phyloP scores from a whole-genome alignment of 2,113 vertebrate species.

The Hiodon tergisus region DNA sequence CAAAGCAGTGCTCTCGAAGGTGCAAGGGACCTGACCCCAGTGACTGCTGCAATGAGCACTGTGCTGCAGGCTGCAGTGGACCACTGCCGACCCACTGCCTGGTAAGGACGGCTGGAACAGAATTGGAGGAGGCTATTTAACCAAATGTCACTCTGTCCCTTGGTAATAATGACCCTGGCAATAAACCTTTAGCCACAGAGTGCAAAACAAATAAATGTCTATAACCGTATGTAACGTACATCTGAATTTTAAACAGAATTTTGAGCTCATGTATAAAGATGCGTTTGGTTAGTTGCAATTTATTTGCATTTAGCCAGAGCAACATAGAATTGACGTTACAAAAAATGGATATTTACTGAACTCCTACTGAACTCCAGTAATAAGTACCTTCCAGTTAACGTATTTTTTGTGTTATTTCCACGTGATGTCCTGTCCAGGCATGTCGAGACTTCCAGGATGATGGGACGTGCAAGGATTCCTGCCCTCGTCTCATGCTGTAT shows the following conservation, averaged over 20 bases:
- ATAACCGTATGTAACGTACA: too few relatives aligned
- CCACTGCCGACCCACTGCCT: slow-evolving; percentile 86
- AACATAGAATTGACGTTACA: too few relatives aligned
- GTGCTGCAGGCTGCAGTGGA: slow-evolving; percentile 88
- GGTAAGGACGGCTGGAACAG: slow-evolving; percentile 58
- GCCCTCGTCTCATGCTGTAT: slow-evolving; percentile 77
- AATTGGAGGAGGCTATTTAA: not conserved
- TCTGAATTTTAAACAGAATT: too few relatives aligned
- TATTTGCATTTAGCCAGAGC: too few relatives aligned
- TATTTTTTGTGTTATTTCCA: not conserved
- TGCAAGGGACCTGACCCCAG: slow-evolving; percentile 83
- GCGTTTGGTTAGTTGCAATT: too few relatives aligned
- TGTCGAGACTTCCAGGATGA: slow-evolving; percentile 87
- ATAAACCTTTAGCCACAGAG: too few relatives aligned
- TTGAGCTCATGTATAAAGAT: too few relatives aligned
- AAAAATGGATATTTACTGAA: too few relatives aligned
- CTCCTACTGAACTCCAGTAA: too few relatives aligned
- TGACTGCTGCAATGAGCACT: slow-evolving; percentile 92
- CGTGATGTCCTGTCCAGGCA: slow-evolving; percentile 60
- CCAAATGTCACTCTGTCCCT: too few relatives aligned
- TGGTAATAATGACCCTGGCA: too few relatives aligned
- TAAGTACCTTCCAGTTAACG: not conserved
- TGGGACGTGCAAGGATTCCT: slow-evolving; percentile 83
- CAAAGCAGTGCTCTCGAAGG: slow-evolving; percentile 86
- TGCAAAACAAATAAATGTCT: too few relatives aligned